Base-by-base conservation (phyloP, 2,113 vertebrate species). In the Rhea americana region DNA sequence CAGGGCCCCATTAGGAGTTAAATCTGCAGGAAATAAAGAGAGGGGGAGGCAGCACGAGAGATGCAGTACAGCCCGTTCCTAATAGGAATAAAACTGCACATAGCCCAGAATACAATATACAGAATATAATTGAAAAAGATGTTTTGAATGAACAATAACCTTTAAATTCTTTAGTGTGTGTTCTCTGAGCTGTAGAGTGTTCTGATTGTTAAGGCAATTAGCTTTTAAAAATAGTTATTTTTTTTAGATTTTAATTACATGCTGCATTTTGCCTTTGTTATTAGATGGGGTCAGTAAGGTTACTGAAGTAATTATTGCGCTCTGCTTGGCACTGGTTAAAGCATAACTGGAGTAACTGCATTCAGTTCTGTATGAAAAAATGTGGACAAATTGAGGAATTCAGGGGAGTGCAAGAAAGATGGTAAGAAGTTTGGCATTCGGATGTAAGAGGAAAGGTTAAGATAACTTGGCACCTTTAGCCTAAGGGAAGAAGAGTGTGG, bases 291-390 rank as follows among this genome's bases (percentile, higher is more conserved):
- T 97, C 95, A 96, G 91, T 96, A 95, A 96, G 95, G 96, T 97
- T 96, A 92, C 91, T 91, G 96, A 96, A 97, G 87, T 96, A 97
- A 97, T 97, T 97, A 97, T 97, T 97, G 93, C 90, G 93, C 96
- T 96, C 96, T 95, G 95, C 94, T 97, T 97, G 96, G 94, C 93
- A 82, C 84, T 94, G 89, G 94, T 96, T 96, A 96, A 93, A 96
- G 94, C 93, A 94, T 95, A 96, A 93, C 94, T 94, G 94, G 95
- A 94, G 93, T 94, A 92, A 87, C 93, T 71, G 76, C 43, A 63
- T 71, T 96, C 94, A 86, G 63, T 82, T 94, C 87, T 87, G 90
- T 83, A 89, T 62, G 72, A 90, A 89, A 87, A 95, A 89, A 85
- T 6, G 7, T 92, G 82, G 75, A 93, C 77, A 88, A 94, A 96